Evolutionary conservation across 2,113 vertebrate genomes (phyloP).

Genomic region (Poecile atricapillus): DNA sequence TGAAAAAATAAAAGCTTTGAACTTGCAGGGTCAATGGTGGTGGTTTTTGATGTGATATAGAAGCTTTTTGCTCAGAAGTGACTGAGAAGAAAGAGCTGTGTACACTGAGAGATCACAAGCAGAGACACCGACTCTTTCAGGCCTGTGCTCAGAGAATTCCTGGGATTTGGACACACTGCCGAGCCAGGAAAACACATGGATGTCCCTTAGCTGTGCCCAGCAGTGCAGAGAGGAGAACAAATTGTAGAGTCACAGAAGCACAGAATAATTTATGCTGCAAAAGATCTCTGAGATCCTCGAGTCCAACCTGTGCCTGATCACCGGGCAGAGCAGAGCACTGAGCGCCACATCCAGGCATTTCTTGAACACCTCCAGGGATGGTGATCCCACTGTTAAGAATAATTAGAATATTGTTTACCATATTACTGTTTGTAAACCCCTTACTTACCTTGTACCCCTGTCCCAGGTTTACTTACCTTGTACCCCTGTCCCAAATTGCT

Average conservation of each 20-base stretch:
- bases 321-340: not conserved
- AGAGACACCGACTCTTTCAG: not conserved
- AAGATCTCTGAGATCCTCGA: not conserved
- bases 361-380: too few species aligned
- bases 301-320: not conserved
- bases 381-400: too few species aligned
- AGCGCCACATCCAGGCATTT: not conserved
- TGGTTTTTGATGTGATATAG: not conserved
- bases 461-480: too few species aligned
- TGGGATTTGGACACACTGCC: not conserved
- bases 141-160: not conserved
- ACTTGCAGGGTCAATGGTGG: not conserved
- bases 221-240: accelerated
- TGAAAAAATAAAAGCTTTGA: not conserved
- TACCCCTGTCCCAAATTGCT: too few species aligned
- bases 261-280: not conserved
- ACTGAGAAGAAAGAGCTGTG: not conserved
- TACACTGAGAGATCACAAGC: too few species aligned
- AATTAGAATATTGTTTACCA: too few species aligned
- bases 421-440: too few species aligned
- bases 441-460: too few species aligned
- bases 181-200: not conserved
- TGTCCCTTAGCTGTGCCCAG: not conserved
- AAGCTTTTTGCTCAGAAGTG: not conserved
- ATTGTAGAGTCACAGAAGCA: not conserved